Evolutionary conservation across 2,888 invertebrate species (phyloP), one percentile per base, ranked within the genome.

Genomic region (Melanostoma scalare): DNA sequence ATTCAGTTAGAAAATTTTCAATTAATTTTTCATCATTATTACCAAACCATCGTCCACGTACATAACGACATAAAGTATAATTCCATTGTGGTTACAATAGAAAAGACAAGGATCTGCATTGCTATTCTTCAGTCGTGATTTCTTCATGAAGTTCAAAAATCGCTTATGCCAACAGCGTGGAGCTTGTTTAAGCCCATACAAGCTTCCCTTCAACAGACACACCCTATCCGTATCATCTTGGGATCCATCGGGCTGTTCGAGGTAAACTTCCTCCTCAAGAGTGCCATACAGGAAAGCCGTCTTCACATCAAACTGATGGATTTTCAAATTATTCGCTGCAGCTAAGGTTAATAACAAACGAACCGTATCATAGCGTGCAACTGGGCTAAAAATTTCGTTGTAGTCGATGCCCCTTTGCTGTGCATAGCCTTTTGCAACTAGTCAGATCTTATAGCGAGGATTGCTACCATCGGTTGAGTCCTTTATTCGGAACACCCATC

Each of bases 61-160:
- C 40, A 65, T 52, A 31, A 65, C 52, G 8, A 65, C 65, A 65
- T 65, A 42, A 6, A 65, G 4, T 33, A 65, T 52, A 4, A 8
- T 67, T 67, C 65, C 52, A 33, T 67, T 67, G 40, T 5, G 65
- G 52, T 67, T 53, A 42, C 65, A 42, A 67, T 67, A 67, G 10
- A 67, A 67, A 53, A 53, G 33, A 9, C 65, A 67, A 5, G 67
- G 67, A 36, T 67, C 53, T 8, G 67, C 42, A 33, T 10, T 44
- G 53, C 65, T 53, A 8, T 67, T 67, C 8, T 52, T 44, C 4
- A 67, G 35, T 53, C 65, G 33, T 38, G 65, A 52, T 53, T 65
- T 53, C 10, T 52, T 65, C 42, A 53, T 53, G 38, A 65, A 65
- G 20, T 52, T 33, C 33, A 65, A 52, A 53, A 67, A 53, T 31